Conservation (phyloP, 2,888 invertebrate species). For the Netelia melanura region DNA sequence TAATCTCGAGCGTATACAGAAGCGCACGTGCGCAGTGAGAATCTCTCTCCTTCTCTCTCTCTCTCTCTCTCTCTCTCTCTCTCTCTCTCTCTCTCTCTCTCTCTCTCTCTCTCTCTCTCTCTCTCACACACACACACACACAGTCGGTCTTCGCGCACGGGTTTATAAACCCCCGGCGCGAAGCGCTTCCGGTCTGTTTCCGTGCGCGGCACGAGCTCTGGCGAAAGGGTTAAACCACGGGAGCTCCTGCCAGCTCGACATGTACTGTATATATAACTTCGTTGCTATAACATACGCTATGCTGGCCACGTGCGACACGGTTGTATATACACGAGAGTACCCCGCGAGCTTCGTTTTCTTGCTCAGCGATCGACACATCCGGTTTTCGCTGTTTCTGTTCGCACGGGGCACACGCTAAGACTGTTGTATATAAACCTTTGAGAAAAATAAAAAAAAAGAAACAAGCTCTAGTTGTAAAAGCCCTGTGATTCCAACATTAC, state of each 20-base stretch:
- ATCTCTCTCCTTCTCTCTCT: background rate
- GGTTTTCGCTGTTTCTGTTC: conserved; percentile 61
- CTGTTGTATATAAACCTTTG: conserved; percentile 58
- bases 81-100: conserved; percentile 8
- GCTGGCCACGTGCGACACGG: conserved; percentile 64
- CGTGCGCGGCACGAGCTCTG: conserved; percentile 59
- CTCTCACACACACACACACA: too few relatives aligned
- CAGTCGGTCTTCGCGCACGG: conserved; percentile 29
- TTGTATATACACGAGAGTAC: conserved; percentile 52
- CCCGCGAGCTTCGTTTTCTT: conserved; percentile 54
- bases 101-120: conserved; percentile 13
- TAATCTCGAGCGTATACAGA: conserved; percentile 59
- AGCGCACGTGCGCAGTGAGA: conserved; percentile 59
- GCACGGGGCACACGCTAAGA: conserved; percentile 20
- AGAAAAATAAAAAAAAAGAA: conserved; percentile 11
- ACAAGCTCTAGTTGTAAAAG: conserved; percentile 21
- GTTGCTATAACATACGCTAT: conserved; percentile 37
- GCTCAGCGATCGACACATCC: conserved; percentile 69
- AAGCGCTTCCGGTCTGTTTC: conserved; percentile 62
- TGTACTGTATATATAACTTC: conserved; percentile 31
- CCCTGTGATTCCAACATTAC: background rate
- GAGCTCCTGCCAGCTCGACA: conserved; percentile 17
- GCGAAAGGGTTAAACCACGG: conserved; percentile 63
- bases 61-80: conserved; percentile 26
- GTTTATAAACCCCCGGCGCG: conserved; percentile 60